A percentile compares a stretch with the other conserved stretches of the same genome.
Conservation (phyloP, 2,888 invertebrate genomes). For the Philaethria dido region DNA sequence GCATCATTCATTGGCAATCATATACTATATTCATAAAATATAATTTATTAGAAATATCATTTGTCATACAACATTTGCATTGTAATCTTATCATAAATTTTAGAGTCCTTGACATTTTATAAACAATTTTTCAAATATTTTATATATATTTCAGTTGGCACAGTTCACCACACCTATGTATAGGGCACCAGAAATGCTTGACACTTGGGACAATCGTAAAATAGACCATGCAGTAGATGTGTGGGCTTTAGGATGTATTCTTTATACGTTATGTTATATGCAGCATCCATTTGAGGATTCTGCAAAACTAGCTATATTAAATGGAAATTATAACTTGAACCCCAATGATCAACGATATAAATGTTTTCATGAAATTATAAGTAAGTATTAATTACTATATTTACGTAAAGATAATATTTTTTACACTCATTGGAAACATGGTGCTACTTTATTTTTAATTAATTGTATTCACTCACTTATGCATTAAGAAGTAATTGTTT, state of each 20-base stretch:
- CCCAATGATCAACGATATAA: conserved; percentile 90
- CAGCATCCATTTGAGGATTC: conserved; percentile 99
- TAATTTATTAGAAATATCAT: too few relatives aligned
- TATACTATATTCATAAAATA: too few relatives aligned
- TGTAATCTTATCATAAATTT: too few relatives aligned
- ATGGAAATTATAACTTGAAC: conserved; percentile 96
- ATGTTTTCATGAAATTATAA: conserved; percentile 95
- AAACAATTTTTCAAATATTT: neutral
- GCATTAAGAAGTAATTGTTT: neutral
- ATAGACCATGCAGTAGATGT: conserved; percentile 96
- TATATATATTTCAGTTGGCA: conserved; percentile 83
- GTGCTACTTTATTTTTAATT: neutral
- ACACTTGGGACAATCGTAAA: conserved; percentile 97
- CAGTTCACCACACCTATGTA: conserved; percentile 96
- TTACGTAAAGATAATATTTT: neutral
- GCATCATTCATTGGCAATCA: too few relatives aligned
- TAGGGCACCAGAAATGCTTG: conserved; percentile 98
- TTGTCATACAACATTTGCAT: too few relatives aligned
- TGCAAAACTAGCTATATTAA: conserved; percentile 96
- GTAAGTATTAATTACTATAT: conserved; percentile 79
- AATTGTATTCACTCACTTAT: neutral
- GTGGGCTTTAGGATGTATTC: conserved; percentile 98
- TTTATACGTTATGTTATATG: conserved; percentile 95
- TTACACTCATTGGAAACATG: neutral
- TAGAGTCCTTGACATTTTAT: too few relatives aligned